Base-by-base conservation (phyloP, 2,888 invertebrate genomes). In the Laspeyria flexula region DNA sequence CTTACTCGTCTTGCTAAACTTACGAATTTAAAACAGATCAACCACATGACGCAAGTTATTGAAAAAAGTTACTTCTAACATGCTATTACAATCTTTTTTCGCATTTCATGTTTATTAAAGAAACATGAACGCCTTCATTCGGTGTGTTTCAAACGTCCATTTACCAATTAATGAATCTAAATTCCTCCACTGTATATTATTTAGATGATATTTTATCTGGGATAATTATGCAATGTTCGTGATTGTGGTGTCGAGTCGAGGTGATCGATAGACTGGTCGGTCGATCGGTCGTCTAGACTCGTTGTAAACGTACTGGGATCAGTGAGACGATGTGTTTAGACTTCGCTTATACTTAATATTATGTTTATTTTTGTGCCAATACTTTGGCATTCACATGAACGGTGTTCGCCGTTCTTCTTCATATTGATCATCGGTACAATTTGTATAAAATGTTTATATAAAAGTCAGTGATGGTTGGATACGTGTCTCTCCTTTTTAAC, bases 111-210 rank as follows among this genome's bases (percentile, higher is more conserved):
- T 21, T 21, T 21, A 21, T 5, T 21, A 3, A 21, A 21, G 5
- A 2, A 21, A 21, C 21, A 21, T 21, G 21, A 7, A 61, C 46
- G 70, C 77, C 63, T 59, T 70, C 54, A 63, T 54, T 68, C 58
- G 45, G 55, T 64, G 67, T 55, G 68, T 73, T 7, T 82, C 79
- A 84, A 83, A 85, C 86, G 90, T 90, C 90, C 89, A 89, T 86
- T 86, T 85, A 86, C 74, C 75, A 77, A 80, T 86, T 81, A 85
- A 79, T 80, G 72, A n/a, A 62, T 76, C 68, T 60, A 65, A 78
- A 86, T 91, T 90, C 89, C 91, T 90, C 89, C 83, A 85, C 90
- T 90, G 90, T 90, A 88, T 90, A 88, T 85, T 80, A 78, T 81
- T 80, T 85, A 84, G 79, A 77, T 74, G 50, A 72, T 83, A 78